Percentiles rank a stretch among this genome's conserved stretches.
Evolutionary conservation across 2,113 vertebrate species (phyloP).

Genomic region (Psammodynastes pulverulentus): DNA sequence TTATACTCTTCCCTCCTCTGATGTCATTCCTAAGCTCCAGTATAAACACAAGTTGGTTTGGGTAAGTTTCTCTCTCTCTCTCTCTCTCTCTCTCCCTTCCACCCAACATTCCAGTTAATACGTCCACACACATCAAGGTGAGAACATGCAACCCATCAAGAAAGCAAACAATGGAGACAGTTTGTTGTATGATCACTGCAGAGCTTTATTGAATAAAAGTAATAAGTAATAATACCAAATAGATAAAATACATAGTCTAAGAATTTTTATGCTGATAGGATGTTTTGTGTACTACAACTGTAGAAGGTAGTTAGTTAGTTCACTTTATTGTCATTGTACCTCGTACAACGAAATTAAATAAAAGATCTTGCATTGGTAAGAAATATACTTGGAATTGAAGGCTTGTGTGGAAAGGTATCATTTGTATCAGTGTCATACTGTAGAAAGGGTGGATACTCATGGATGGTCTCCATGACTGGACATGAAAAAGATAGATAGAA

Average conservation of each 20-base stretch:
- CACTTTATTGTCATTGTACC: too few relatives aligned
- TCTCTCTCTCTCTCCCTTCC: constrained; percentile 29
- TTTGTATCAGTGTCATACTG: background rate
- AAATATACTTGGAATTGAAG: too few relatives aligned
- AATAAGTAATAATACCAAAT: background rate
- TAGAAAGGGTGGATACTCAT: background rate
- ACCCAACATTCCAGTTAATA: constrained; percentile 62
- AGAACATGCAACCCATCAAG: background rate
- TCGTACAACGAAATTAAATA: too few relatives aligned
- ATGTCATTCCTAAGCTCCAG: constrained; percentile 71
- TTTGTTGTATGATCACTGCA: background rate
- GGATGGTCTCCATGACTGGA: background rate
- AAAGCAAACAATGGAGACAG: background rate
- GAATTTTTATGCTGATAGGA: background rate
- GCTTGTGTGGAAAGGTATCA: too few relatives aligned
- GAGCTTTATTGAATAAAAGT: background rate
- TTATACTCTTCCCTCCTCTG: constrained; percentile 68
- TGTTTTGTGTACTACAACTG: background rate
- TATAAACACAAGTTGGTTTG: constrained; percentile 71
- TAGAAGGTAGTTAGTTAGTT: too few relatives aligned
- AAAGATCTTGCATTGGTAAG: too few relatives aligned
- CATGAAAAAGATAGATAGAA: background rate
- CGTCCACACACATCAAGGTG: constrained; percentile 64
- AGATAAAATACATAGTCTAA: background rate
- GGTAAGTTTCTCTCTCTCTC: constrained; percentile 43